These are phyloP conservation scores for Oncopodura yosiiana DNA, from an alignment of 1,140 invertebrate species.

Conservation along the genomic window DNA sequence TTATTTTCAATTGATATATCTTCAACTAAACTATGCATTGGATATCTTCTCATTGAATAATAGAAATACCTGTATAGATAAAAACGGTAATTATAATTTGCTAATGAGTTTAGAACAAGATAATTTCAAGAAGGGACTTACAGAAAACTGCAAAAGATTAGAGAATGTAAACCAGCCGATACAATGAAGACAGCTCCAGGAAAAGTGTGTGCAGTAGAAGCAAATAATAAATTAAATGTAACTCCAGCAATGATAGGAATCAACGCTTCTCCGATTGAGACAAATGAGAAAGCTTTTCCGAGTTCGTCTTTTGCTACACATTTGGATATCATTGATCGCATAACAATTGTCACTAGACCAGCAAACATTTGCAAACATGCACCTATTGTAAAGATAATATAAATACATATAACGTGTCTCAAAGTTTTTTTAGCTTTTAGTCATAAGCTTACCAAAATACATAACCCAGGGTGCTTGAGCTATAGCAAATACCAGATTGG, in stretches of 20 bases:
- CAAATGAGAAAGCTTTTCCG: conserved; percentile 28
- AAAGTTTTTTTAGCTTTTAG: background rate
- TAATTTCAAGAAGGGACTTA: conserved; percentile 12
- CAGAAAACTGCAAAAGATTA: conserved; percentile 24
- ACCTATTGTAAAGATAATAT: conserved; percentile 1
- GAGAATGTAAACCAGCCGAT: conserved; percentile 11
- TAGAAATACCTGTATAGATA: conserved; percentile 17
- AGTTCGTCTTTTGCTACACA: conserved; percentile 28
- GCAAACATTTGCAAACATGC: conserved; percentile 28
- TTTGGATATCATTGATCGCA: conserved; percentile 28
- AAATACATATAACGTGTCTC: background rate
- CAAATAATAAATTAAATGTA: conserved; percentile 15
- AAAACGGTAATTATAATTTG: background rate
- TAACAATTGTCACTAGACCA: conserved; percentile 26
- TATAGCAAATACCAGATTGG: conserved; percentile 17
- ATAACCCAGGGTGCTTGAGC: conserved; percentile 11
- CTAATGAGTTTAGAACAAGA: background rate
- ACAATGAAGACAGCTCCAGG: conserved; percentile 16
- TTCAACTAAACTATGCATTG: conserved; percentile 4
- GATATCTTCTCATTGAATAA: conserved; percentile 13
- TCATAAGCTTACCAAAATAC: conserved; percentile 25
- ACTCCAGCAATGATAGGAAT: conserved; percentile 23
- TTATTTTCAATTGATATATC: conserved; percentile 10
- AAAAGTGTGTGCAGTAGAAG: conserved; percentile 3
- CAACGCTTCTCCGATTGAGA: conserved; percentile 21